Conservation (phyloP, 2,888 invertebrate species). For the Papilio gigon region DNA sequence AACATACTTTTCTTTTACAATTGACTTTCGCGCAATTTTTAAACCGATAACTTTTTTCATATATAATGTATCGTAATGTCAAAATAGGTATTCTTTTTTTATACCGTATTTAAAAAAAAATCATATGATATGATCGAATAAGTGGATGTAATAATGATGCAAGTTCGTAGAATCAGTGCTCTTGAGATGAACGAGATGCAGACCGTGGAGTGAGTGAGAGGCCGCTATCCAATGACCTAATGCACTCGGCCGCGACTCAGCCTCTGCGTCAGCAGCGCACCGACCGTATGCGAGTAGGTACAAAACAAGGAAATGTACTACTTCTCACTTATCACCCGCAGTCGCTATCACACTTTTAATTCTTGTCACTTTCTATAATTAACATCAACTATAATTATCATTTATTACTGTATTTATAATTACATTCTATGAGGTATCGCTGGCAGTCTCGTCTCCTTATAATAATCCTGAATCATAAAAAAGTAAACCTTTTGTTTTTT, state of each 20-base stretch:
- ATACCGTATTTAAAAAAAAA: too few species aligned
- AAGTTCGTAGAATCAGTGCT: conserved; percentile 41
- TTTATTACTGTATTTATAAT: neutral
- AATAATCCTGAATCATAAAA: neutral
- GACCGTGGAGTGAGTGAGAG: conserved; percentile 47
- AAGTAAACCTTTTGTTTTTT: conserved; percentile 6
- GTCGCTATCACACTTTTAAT: conserved; percentile 12
- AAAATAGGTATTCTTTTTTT: neutral
- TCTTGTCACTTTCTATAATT: conserved; percentile 7
- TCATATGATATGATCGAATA: neutral
- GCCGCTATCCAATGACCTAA: conserved; percentile 59
- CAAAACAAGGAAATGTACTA: conserved; percentile 44
- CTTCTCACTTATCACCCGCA: conserved; percentile 30
- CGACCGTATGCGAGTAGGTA: conserved; percentile 46
- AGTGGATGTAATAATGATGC: conserved; percentile 41
- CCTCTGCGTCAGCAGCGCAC: conserved; percentile 51
- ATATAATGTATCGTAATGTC: too few species aligned
- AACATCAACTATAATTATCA: neutral
- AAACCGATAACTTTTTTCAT: too few species aligned
- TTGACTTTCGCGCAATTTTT: too few species aligned
- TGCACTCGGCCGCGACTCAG: conserved; percentile 56
- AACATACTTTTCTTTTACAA: too few species aligned
- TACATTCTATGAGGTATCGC: neutral
- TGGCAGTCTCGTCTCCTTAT: too few species aligned
- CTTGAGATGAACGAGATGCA: conserved; percentile 44